Conservation (phyloP, 2,113 vertebrate genomes). For the Craseonycteris thonglongyai region DNA sequence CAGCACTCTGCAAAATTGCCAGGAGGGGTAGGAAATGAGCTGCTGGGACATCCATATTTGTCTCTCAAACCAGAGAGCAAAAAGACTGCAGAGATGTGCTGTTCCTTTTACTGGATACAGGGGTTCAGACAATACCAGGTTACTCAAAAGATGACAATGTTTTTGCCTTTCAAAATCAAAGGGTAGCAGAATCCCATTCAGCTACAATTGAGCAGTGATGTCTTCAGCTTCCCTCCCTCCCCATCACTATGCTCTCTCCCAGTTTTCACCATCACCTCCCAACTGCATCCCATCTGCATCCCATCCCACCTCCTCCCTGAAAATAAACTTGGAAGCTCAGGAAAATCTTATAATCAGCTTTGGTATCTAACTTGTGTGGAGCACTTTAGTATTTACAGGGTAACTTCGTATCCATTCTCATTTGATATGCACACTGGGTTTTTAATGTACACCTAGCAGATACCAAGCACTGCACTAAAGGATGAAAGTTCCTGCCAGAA, state of each 20-base stretch:
- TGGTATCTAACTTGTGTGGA: not conserved
- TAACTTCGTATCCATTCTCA: not conserved
- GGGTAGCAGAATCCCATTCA: not conserved
- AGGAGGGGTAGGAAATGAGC: not conserved
- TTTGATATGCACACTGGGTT: not conserved
- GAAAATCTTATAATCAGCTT: not conserved
- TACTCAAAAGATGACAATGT: not conserved
- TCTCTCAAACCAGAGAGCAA: not conserved
- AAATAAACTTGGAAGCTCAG: not conserved
- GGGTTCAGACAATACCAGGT: not conserved
- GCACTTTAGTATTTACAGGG: not conserved
- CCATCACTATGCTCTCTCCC: not conserved
- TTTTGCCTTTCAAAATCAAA: not conserved
- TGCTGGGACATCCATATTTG: not conserved
- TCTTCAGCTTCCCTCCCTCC: not conserved
- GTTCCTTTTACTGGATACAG: not conserved
- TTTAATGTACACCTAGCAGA: not conserved
- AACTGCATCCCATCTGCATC: not conserved
- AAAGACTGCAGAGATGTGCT: not conserved
- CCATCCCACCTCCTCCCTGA: not conserved
- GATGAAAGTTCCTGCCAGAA: not conserved
- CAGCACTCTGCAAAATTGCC: not conserved
- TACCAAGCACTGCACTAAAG: not conserved
- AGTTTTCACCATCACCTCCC: not conserved
- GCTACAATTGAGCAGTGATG: not conserved